Percentiles rank a stretch among this genome's conserved stretches.
Evolutionary conservation across 2,888 invertebrate genomes (phyloP).

Genomic region (Drosophila seclusa): DNA sequence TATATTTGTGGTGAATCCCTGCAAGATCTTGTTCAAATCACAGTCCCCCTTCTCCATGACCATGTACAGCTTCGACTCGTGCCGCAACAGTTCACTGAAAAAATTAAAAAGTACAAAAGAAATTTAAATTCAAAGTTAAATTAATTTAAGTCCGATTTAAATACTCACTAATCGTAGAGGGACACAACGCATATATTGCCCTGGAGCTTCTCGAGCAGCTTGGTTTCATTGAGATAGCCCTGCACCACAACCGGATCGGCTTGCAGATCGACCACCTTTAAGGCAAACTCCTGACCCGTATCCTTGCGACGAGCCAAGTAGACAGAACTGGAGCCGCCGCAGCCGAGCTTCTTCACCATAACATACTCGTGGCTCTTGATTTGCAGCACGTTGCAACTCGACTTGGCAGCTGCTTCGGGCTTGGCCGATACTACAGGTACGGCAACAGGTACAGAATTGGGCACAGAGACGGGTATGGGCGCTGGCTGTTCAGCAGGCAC

Average conservation of each 20-base stretch:
- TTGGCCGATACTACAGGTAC: slow-evolving; percentile 10
- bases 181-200: slow-evolving; percentile 92
- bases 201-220: slow-evolving; percentile 92
- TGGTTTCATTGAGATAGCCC: slow-evolving; percentile 95
- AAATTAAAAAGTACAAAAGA: neutral
- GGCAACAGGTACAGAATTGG: neutral
- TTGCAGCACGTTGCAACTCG: slow-evolving; percentile 83
- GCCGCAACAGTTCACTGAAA: slow-evolving; percentile 89
- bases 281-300: slow-evolving; percentile 79
- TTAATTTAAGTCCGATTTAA: neutral
- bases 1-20: slow-evolving; percentile 87
- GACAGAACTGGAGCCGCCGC: slow-evolving; percentile 96
- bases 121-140: neutral
- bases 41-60: slow-evolving; percentile 97
- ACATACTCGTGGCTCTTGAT: slow-evolving; percentile 91
- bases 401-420: slow-evolving; percentile 22
- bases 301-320: slow-evolving; percentile 83
- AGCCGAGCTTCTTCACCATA: slow-evolving; percentile 91
- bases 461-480: neutral
- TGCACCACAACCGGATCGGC: slow-evolving; percentile 90
- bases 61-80: slow-evolving; percentile 89
- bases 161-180: slow-evolving; percentile 93
- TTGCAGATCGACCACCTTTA: slow-evolving; percentile 90
- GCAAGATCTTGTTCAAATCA: slow-evolving; percentile 92
- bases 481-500: slow-evolving; percentile 1